These are phyloP conservation scores for Scaptomyza polygonia DNA, from an alignment of 2,888 invertebrate species.

Conservation along the genomic window DNA sequence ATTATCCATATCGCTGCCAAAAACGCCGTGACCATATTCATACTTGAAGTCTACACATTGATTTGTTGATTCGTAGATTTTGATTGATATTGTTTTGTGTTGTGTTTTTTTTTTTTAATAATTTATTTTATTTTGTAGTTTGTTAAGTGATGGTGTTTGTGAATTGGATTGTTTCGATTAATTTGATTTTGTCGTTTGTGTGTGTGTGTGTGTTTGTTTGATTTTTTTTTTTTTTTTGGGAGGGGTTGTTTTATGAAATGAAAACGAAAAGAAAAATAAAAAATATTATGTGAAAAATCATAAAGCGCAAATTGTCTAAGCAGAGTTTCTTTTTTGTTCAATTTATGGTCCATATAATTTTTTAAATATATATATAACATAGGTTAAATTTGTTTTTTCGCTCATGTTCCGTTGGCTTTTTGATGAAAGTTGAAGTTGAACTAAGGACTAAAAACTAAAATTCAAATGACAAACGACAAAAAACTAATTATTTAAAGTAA, in stretches of 20 bases:
- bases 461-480: conserved; percentile 27
- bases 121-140: conserved; percentile 35
- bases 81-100: conserved; percentile 23
- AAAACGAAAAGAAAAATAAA: conserved; percentile 80
- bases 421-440: conserved; percentile 50
- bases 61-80: conserved; percentile 9
- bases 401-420: conserved; percentile 4
- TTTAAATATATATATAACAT: conserved; percentile 28
- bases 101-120: conserved; percentile 22
- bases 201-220: conserved; percentile 13
- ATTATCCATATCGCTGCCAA: conserved; percentile 52
- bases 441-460: conserved; percentile 24
- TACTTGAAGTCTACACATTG: conserved; percentile 50
- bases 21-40: conserved; percentile 63
- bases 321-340: conserved; percentile 30
- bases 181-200: conserved; percentile 17
- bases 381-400: conserved; percentile 33
- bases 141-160: conserved; percentile 35
- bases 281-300: conserved; percentile 75
- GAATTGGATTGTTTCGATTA: conserved; percentile 12
- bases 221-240: conserved; percentile 30
- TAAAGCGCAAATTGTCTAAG: conserved; percentile 64
- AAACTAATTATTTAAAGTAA: conserved; percentile 21
- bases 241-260: conserved; percentile 64
- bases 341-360: conserved; percentile 22